Percentiles rank a stretch among this genome's conserved stretches.
phyloP scores from a whole-genome alignment of 2,113 vertebrate genomes.

The Piprites chloris region DNA sequence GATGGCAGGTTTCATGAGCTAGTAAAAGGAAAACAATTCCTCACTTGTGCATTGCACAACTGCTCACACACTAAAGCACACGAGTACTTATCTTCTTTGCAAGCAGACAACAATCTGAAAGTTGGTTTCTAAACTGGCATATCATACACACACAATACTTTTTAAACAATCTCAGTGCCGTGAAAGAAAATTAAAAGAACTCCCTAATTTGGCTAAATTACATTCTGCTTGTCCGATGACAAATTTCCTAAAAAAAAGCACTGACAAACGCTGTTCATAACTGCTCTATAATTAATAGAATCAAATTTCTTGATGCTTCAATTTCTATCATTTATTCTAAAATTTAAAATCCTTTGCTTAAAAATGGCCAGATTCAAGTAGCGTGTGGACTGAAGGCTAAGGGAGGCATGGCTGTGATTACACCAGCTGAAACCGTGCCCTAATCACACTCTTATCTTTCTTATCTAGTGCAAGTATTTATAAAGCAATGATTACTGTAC shows the following conservation, averaged over 20 bases:
- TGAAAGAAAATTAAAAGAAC: not conserved
- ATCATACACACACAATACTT: not conserved
- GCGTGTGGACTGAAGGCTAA: not conserved
- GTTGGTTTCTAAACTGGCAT: not conserved
- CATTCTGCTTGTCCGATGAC: not conserved
- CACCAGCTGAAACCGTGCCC: not conserved
- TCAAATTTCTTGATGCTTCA: not conserved
- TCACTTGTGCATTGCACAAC: constrained; percentile 45
- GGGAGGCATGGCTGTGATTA: not conserved
- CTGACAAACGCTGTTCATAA: not conserved
- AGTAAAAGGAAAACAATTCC: constrained; percentile 59
- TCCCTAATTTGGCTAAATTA: not conserved
- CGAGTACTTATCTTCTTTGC: not conserved
- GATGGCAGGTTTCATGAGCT: constrained; percentile 36
- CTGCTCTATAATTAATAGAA: not conserved
- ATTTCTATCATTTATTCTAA: not conserved
- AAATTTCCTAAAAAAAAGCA: not conserved
- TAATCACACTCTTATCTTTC: constrained; percentile 53
- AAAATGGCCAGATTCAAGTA: not conserved
- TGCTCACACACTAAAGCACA: not conserved
- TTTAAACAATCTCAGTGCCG: not conserved
- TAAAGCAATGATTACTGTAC: constrained; percentile 7
- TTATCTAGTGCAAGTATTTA: constrained; percentile 44
- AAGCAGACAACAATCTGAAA: not conserved
- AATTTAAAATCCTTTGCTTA: not conserved